A percentile compares a stretch with the other conserved stretches of the same genome.
Conservation (phyloP, 2,797 vertebrate genomes). For the Urosaurus nigricauda region DNA sequence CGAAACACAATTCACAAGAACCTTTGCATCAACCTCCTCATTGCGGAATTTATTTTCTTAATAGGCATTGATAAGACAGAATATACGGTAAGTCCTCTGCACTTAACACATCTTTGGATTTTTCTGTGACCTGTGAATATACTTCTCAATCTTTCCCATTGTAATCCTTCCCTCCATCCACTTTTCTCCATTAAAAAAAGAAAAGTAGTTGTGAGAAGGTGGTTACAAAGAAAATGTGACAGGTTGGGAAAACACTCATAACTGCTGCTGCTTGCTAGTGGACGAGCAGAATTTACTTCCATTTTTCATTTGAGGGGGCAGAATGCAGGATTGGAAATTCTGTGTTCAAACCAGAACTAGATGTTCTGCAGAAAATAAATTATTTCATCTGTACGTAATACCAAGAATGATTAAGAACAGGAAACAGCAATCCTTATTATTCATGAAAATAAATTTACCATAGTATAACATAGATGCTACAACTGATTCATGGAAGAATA, state of each 20-base stretch:
- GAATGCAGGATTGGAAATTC: background rate
- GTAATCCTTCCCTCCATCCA: too few relatives aligned
- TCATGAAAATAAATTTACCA: background rate
- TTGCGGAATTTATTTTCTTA: constrained; percentile 98
- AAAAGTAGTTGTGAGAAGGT: background rate
- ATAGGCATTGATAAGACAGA: constrained; percentile 97
- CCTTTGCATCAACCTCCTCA: constrained; percentile 98
- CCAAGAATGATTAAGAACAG: background rate
- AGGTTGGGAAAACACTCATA: background rate
- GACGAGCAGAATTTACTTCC: background rate
- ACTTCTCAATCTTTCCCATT: background rate
- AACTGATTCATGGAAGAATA: background rate
- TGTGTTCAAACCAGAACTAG: background rate
- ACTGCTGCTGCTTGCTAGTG: background rate
- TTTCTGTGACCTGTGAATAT: background rate
- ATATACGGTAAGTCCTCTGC: constrained; percentile 87
- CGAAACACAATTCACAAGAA: constrained; percentile 99
- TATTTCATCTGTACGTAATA: background rate
- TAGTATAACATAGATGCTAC: background rate
- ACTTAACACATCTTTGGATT: background rate
- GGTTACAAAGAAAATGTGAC: background rate
- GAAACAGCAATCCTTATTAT: background rate
- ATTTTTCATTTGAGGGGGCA: background rate
- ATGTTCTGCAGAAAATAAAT: background rate
- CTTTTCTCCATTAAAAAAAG: background rate